Conservation (phyloP, 2,113 vertebrate genomes). For the Entelurus aequoreus region DNA sequence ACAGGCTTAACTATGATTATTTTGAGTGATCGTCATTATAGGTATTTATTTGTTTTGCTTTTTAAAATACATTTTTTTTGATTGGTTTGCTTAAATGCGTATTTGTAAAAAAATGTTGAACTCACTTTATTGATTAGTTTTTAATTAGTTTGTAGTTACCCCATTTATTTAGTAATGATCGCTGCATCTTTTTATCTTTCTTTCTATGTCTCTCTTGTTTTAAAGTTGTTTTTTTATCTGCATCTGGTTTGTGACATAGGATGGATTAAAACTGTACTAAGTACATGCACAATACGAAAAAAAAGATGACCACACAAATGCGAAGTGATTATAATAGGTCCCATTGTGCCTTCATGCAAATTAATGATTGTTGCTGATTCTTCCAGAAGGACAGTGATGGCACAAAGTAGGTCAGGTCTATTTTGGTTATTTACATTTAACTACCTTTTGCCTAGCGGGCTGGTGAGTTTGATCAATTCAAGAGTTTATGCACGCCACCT, state of each 20-base stretch:
- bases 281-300: background rate
- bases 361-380: background rate
- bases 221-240: background rate
- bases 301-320: background rate
- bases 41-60: no score
- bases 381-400: background rate
- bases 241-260: no score
- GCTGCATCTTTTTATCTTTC: no score
- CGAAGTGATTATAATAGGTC: background rate
- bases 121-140: no score
- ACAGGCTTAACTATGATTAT: no score
- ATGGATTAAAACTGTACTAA: background rate
- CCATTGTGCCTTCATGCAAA: background rate
- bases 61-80: no score
- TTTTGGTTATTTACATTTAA: background rate
- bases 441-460: conserved; percentile 18
- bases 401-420: background rate
- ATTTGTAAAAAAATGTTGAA: no score
- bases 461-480: conserved; percentile 19
- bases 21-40: no score
- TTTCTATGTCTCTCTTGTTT: background rate
- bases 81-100: no score
- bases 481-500: conserved; percentile 21
- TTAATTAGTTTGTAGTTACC: no score
- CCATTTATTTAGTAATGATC: no score